Percentiles rank a stretch among this genome's conserved stretches.
phyloP scores from a whole-genome alignment of 2,888 invertebrate species.

The Pristionchus japonicus region DNA sequence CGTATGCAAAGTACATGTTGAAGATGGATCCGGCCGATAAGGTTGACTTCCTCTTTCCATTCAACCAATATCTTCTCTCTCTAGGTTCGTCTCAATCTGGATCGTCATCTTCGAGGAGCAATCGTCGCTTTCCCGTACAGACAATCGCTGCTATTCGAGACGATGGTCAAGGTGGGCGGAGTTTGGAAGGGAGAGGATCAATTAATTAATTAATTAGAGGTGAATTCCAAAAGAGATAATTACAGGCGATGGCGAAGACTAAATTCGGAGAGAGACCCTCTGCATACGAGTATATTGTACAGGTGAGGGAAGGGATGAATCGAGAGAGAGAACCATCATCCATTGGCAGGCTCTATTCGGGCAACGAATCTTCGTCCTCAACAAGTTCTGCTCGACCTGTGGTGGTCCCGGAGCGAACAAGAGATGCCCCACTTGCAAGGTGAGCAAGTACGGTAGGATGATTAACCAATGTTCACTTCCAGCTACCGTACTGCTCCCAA shows the following conservation, averaged over 20 bases:
- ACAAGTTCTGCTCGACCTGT: constrained; percentile 86
- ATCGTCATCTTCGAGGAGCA: constrained; percentile 86
- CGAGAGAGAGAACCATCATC: background rate
- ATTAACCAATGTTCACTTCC: background rate
- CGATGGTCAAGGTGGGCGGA: constrained; percentile 77
- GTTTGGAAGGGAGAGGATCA: background rate
- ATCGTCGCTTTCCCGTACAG: constrained; percentile 91
- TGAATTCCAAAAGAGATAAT: background rate
- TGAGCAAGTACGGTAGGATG: constrained; percentile 45
- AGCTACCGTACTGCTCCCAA: constrained; percentile 87
- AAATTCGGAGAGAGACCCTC: constrained; percentile 63
- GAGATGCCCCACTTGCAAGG: constrained; percentile 93
- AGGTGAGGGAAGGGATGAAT: background rate
- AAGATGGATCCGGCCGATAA: constrained; percentile 11
- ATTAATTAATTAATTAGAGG: background rate
- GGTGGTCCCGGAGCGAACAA: constrained; percentile 90
- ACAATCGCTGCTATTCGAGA: constrained; percentile 90
- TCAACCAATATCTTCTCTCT: background rate
- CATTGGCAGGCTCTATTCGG: constrained; percentile 69
- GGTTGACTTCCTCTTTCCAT: background rate
- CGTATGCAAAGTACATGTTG: constrained; percentile 7
- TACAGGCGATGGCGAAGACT: constrained; percentile 57
- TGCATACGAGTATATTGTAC: constrained; percentile 66
- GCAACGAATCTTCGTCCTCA: constrained; percentile 76
- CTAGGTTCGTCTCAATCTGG: constrained; percentile 77